Conservation (phyloP, 35 echinoderm and acorn worm species). For the Apostichopus japonicus region DNA sequence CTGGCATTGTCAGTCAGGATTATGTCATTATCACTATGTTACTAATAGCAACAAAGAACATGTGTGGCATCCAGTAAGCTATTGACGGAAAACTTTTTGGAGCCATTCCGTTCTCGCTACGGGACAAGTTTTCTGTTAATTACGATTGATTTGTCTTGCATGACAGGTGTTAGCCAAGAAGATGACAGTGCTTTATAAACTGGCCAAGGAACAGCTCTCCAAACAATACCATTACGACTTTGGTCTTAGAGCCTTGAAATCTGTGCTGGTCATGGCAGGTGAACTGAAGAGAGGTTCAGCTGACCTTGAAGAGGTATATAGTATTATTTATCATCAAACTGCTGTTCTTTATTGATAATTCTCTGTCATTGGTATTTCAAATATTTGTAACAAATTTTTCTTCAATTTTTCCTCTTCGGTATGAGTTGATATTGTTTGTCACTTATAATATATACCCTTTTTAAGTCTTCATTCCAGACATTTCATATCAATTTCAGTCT, state of each 20-base stretch:
- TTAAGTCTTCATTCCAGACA: too few species aligned
- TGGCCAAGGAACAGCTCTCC: conserved; percentile 94
- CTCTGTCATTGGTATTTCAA: background rate
- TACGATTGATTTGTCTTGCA: background rate
- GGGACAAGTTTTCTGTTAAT: background rate
- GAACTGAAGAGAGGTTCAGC: conserved; percentile 99
- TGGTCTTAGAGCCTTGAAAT: conserved; percentile 94
- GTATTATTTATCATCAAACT: background rate
- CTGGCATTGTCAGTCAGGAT: too few species aligned
- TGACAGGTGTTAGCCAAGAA: conserved; percentile 93
- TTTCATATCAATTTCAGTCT: too few species aligned
- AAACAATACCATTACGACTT: conserved; percentile 99
- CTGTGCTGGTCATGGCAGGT: conserved; percentile 98
- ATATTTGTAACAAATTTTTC: background rate
- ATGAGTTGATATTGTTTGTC: too few species aligned
- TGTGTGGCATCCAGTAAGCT: too few species aligned
- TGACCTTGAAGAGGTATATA: conserved; percentile 88
- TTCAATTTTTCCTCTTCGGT: too few species aligned
- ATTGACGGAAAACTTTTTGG: too few species aligned
- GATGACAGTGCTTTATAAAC: conserved; percentile 99
- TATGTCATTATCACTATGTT: too few species aligned
- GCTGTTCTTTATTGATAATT: background rate
- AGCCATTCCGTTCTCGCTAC: too few species aligned
- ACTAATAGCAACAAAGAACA: too few species aligned
- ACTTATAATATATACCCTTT: too few species aligned